phyloP scores from a whole-genome alignment of 1,140 invertebrate species.

The Eriocheir sinensis region DNA sequence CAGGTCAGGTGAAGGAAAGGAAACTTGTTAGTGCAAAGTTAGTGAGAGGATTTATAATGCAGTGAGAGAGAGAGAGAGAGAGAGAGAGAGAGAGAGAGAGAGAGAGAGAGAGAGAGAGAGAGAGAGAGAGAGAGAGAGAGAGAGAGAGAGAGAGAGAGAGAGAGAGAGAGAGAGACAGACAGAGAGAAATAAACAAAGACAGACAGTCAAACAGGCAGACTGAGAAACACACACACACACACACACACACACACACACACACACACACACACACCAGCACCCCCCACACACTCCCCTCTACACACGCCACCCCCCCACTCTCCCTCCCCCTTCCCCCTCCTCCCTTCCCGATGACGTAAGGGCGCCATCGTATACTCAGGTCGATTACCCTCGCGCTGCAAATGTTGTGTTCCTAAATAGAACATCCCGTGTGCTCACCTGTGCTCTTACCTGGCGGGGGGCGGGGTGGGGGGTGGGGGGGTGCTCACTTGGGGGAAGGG shows the following conservation, averaged over 20 bases:
- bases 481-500: neutral
- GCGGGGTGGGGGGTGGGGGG: neutral
- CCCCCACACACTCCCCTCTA: neutral
- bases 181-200: neutral
- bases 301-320: neutral
- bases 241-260: neutral
- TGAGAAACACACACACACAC: slow-evolving; percentile 1
- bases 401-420: neutral
- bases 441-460: neutral
- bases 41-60: neutral
- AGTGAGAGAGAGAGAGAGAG: slow-evolving; percentile 25
- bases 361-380: neutral
- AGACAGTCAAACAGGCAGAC: neutral
- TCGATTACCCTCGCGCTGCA: neutral
- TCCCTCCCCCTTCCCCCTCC: neutral
- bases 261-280: neutral
- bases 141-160: slow-evolving; percentile 9
- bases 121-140: slow-evolving; percentile 1
- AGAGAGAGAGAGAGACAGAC: slow-evolving; percentile 33
- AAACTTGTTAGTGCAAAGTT: slow-evolving; percentile 1
- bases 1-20: neutral
- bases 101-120: neutral
- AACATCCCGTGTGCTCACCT: neutral
- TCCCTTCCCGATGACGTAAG: neutral
- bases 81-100: neutral